Evolutionary conservation across 2,113 vertebrate genomes (phyloP).

Genomic region (Entomyzon cyanotis): DNA sequence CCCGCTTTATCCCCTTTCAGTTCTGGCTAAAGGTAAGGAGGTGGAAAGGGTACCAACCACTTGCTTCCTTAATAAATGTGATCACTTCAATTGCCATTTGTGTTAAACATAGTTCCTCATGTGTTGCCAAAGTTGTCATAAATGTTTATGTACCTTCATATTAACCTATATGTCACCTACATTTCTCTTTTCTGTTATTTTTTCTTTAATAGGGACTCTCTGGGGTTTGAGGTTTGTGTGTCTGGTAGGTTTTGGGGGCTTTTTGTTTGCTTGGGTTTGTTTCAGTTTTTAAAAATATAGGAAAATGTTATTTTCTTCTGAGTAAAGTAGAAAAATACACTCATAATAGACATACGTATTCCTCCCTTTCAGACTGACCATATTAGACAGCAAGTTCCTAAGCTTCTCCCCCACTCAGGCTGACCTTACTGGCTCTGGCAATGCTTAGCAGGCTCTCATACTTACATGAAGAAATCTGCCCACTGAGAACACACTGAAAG

Average conservation of each 20-base stretch:
- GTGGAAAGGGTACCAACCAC: not conserved
- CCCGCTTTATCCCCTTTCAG: conserved; percentile 82
- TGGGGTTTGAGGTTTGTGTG: not conserved
- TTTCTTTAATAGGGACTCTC: not conserved
- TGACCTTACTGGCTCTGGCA: not conserved
- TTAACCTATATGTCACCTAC: not conserved
- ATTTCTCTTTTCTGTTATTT: not conserved
- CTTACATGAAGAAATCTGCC: not conserved
- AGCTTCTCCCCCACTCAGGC: not conserved
- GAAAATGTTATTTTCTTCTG: not conserved
- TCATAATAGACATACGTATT: not conserved
- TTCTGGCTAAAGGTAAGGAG: conserved; percentile 85
- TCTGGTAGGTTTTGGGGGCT: not conserved
- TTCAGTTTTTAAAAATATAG: not conserved
- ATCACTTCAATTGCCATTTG: not conserved
- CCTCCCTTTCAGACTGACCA: not conserved
- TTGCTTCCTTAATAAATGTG: not conserved
- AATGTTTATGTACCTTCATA: not conserved
- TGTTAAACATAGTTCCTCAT: not conserved
- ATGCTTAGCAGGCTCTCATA: not conserved
- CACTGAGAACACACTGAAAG: not conserved
- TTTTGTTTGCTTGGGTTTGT: not conserved
- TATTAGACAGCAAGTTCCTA: not conserved
- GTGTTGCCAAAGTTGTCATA: not conserved
- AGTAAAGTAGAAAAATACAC: not conserved